Evolutionary conservation across 2,113 vertebrate species (phyloP).

Genomic region (Mesitornis unicolor): DNA sequence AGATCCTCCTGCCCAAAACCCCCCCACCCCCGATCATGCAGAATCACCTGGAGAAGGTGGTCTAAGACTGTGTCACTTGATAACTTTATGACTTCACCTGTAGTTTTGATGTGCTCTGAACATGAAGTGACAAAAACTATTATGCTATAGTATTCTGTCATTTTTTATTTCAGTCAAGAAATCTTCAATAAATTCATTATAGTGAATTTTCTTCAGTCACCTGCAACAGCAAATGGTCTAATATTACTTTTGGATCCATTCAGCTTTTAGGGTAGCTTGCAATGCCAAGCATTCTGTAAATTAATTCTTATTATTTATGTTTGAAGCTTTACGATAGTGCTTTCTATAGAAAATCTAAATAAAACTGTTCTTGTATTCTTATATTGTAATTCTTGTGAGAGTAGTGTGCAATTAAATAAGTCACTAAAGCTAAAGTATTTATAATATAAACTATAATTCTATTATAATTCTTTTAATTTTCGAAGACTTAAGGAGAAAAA

Average conservation of each 20-base stretch:
- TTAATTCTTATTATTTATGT: not conserved
- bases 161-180: not conserved
- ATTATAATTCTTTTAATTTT: too few species aligned
- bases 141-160: accelerated
- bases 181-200: not conserved
- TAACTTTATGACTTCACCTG: not conserved
- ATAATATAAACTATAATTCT: too few species aligned
- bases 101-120: not conserved
- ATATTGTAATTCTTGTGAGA: not conserved
- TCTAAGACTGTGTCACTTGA: not conserved
- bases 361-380: not conserved
- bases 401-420: not conserved
- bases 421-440: not conserved
- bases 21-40: accelerated
- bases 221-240: not conserved
- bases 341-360: not conserved
- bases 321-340: not conserved
- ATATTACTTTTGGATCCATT: not conserved
- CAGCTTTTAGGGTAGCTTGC: not conserved
- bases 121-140: not conserved
- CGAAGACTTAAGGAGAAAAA: not conserved
- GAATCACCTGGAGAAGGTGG: not conserved
- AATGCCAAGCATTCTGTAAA: not conserved
- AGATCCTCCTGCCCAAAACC: not conserved
- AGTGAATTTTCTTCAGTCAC: not conserved